Evolutionary conservation across 2,113 vertebrate species (phyloP).

Genomic region (Crocuta crocuta): DNA sequence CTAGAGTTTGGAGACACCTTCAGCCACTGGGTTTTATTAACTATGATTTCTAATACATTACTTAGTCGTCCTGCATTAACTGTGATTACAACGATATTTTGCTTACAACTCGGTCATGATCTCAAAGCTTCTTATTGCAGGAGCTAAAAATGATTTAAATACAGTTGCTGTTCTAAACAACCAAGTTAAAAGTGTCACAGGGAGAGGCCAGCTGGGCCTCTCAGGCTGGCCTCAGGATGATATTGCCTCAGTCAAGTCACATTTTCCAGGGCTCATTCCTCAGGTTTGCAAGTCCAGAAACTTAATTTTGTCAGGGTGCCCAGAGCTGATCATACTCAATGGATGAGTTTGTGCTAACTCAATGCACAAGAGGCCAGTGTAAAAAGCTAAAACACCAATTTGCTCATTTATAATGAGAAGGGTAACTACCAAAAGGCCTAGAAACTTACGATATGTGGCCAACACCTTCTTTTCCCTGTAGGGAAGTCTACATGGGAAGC

Average conservation of each 20-base stretch:
- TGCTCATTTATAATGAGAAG: slow-evolving; percentile 36
- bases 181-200: slow-evolving; percentile 21
- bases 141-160: slow-evolving; percentile 60
- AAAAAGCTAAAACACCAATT: not conserved
- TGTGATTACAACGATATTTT: slow-evolving; percentile 57
- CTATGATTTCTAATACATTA: slow-evolving; percentile 39
- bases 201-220: slow-evolving; percentile 40
- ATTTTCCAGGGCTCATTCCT: slow-evolving; percentile 53
- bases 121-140: slow-evolving; percentile 45
- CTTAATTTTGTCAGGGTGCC: slow-evolving; percentile 53
- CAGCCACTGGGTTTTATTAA: slow-evolving; percentile 57
- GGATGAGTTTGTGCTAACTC: not conserved
- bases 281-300: slow-evolving; percentile 48
- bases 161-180: slow-evolving; percentile 37
- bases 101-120: not conserved
- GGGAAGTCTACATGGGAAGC: not conserved
- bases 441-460: not conserved
- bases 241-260: slow-evolving; percentile 36
- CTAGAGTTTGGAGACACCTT: slow-evolving; percentile 48
- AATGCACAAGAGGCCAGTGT: not conserved
- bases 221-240: slow-evolving; percentile 36
- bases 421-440: not conserved
- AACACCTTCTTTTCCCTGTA: not conserved
- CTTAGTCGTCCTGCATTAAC: slow-evolving; percentile 13
- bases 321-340: not conserved